These are phyloP conservation scores for Motacilla tschutschensis DNA, from an alignment of 2,113 vertebrate genomes.

Conservation along the genomic window DNA sequence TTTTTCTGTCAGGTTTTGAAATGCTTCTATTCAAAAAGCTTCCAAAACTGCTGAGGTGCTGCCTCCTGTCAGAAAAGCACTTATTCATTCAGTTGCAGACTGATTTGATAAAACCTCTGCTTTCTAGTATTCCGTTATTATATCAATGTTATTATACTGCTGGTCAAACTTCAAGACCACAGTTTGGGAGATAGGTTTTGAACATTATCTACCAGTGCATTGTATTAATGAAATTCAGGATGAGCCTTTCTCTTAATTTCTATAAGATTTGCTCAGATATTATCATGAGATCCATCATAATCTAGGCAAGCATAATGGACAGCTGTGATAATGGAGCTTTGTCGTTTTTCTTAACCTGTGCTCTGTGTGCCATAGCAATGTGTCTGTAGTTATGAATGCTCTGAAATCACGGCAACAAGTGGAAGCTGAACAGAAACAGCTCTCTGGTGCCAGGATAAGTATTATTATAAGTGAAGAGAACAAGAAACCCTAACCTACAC, in stretches of 20 bases:
- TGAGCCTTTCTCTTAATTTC: not conserved
- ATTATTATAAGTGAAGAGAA: not conserved
- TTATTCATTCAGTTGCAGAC: not conserved
- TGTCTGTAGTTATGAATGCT: not conserved
- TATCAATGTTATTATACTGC: not conserved
- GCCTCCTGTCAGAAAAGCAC: not conserved
- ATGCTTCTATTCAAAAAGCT: not conserved
- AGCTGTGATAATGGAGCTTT: not conserved
- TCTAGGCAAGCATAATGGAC: not conserved
- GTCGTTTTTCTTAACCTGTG: not conserved
- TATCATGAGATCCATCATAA: not conserved
- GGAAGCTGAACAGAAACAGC: not conserved
- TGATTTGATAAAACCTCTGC: not conserved
- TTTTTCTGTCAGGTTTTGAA: not conserved
- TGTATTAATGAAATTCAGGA: not conserved
- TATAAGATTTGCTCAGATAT: not conserved
- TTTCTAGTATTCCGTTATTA: not conserved
- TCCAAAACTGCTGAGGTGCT: not conserved
- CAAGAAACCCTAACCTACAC: not conserved
- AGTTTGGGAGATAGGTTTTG: not conserved
- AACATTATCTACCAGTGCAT: not conserved
- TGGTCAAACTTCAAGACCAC: not conserved
- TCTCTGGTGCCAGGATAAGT: not conserved
- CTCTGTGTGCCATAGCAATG: not conserved
- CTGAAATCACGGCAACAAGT: not conserved